Evolutionary conservation across 2,888 invertebrate species (phyloP).

Genomic region (Spodoptera exigua): DNA sequence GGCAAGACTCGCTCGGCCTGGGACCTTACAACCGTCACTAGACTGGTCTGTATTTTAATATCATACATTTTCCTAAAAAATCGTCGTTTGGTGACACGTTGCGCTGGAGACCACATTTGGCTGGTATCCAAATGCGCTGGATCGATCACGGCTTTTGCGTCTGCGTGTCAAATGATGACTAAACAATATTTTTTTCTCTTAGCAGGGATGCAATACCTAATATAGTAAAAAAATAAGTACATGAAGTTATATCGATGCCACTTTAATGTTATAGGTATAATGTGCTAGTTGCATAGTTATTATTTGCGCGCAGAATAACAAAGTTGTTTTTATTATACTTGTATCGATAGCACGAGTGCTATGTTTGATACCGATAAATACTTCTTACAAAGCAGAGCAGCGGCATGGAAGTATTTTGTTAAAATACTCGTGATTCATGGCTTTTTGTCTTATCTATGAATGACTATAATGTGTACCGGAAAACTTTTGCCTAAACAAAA

Average conservation of each 20-base stretch:
- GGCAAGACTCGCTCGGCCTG: constrained; percentile 89
- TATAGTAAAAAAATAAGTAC: constrained; percentile 9
- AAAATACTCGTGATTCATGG: constrained; percentile 52
- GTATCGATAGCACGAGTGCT: constrained; percentile 39
- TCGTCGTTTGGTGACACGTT: constrained; percentile 56
- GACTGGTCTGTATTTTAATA: constrained; percentile 87
- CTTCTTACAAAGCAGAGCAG: constrained; percentile 26
- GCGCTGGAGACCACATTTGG: constrained; percentile 82
- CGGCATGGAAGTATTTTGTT: constrained; percentile 22
- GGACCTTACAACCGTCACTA: constrained; percentile 89
- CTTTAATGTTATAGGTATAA: constrained; percentile 3
- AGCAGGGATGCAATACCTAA: constrained; percentile 23
- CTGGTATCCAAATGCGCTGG: constrained; percentile 81
- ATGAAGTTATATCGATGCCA: not conserved
- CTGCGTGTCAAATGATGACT: constrained; percentile 76
- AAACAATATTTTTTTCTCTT: constrained; percentile 64
- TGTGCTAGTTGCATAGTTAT: constrained; percentile 17
- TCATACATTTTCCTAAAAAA: constrained; percentile 54
- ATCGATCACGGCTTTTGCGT: constrained; percentile 81
- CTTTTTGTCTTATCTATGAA: constrained; percentile 47
- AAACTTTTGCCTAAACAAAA: constrained; percentile 36
- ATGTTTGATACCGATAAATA: constrained; percentile 48
- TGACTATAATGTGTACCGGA: constrained; percentile 33
- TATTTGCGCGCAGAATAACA: constrained; percentile 34
- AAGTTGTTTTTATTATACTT: constrained; percentile 33